Conservation (phyloP, 2,113 vertebrate genomes). For the Corythoichthys intestinalis region DNA sequence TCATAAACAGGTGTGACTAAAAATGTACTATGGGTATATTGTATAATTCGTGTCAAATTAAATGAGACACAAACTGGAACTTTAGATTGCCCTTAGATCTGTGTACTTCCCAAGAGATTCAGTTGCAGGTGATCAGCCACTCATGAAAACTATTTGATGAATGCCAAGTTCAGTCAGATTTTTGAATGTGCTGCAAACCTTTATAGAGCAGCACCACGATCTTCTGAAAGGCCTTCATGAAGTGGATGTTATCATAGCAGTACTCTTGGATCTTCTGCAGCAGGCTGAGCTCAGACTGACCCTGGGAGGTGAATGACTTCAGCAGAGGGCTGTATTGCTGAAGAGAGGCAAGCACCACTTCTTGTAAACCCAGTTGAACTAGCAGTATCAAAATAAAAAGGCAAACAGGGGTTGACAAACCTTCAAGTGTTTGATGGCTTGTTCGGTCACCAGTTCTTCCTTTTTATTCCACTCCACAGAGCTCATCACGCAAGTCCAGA, state of each 20-base stretch:
- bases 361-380: background rate
- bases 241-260: constrained; percentile 99
- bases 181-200: constrained; percentile 71
- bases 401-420: constrained; percentile 44
- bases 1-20: too few relatives aligned
- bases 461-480: constrained; percentile 99
- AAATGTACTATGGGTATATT: too few relatives aligned
- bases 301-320: constrained; percentile 97
- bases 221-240: constrained; percentile 99
- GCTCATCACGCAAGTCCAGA: constrained; percentile 97
- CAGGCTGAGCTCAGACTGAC: constrained; percentile 95
- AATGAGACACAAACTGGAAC: too few relatives aligned
- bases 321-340: constrained; percentile 99
- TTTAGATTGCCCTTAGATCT: too few relatives aligned
- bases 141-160: background rate
- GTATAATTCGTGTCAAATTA: too few relatives aligned
- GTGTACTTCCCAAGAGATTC: too few relatives aligned
- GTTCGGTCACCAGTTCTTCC: constrained; percentile 97
- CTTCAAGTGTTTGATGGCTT: constrained; percentile 99
- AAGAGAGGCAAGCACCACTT: background rate
- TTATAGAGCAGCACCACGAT: constrained; percentile 99
- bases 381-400: background rate
- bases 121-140: background rate
- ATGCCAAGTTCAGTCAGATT: background rate
- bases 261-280: constrained; percentile 99